Base-by-base conservation (phyloP, 2,797 vertebrate genomes). In the Galago senegalensis region DNA sequence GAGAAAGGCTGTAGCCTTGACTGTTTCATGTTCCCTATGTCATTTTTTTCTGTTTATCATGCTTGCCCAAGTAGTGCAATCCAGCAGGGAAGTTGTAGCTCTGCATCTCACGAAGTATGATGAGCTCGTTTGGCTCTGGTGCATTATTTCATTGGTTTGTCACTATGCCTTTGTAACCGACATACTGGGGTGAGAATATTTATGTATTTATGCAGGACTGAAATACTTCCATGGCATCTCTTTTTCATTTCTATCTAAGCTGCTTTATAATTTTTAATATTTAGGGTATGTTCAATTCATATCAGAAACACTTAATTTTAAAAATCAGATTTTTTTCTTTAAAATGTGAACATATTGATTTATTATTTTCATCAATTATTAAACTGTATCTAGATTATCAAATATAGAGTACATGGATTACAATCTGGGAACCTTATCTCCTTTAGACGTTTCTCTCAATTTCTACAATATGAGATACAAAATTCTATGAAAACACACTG, bases 1-100 rank as follows among this genome's bases (percentile, higher is more conserved):
- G 27, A n/a, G 31, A 43, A 85, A 40, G 0, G 53, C 6, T 73
- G 18, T 85, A 49, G 5, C 20, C 53, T 37, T 89, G 40, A 34
- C 37, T 94, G 5, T 31, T 89, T 49, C 31, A 84, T 20, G 70
- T 93, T 37, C 17, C 2, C n/a, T 87, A 21, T 43, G 27, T 94
- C 25, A 84, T 17, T 18, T 61, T 86, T 91, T 46, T 70, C 49
- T 69, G 34, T 94, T 89, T 89, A 53, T 81, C 84, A 80, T 65
- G 79, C 67, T 37, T 25, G 21, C 2, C 53, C 83, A 43, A 84
- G 56, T 65, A 80, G 77, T 20, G 25, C 73, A 87, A 76, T 72
- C 31, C 81, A 63, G 7, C 43, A 61, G 18, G 43, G 21, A 91
- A 88, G 83, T 1, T 67, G 4, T 43, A 46, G 16, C 29, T 80